Evolutionary conservation across 2,888 invertebrate species (phyloP), one percentile per base, ranked within the genome.

Genomic region (Hyles lineata): DNA sequence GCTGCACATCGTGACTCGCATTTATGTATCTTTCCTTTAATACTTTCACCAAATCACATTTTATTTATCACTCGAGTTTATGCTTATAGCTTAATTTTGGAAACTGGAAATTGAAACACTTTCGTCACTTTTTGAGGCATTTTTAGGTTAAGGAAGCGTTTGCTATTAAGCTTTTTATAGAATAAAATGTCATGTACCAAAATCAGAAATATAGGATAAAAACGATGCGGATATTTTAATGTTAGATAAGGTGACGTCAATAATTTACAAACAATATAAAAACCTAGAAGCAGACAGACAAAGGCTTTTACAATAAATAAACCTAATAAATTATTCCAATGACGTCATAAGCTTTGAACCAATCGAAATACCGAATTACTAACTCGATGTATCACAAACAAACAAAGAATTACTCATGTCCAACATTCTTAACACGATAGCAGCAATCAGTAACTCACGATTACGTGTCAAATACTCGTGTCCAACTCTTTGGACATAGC

Each of bases 1-100:
- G 88, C 96, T 96, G 92, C 96, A 96, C 96, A 97, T 91, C 85
- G 86, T 91, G 87, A 74, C 77, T 78, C 67, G 43, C 67, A 67
- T 67, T 67, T 67, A 76, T 77, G 73, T 80, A 61, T 32, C 25
- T 71, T 69, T 50, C 6, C 60, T 52, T n/a, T 8, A 71, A 73
- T 82, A 76, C 82, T 82, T 79, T 75, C 75, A 75, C 77, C 82
- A 78, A 80, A 81, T 90, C 91, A 92, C 92, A 90, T 89, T 79
- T 82, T 87, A 86, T 77, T 79, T 83, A 75, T 77, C 80, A 82
- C 86, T 80, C 74, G 77, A 76, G 74, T 77, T 76, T 78, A 73
- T 74, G 76, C 79, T 80, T 78, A 79, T 29, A 59, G 29, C 21
- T 52, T 61, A 61, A 32, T 62, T 70, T 43, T 2, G 32, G 52